Base-by-base conservation (phyloP, 2,113 vertebrate species). In the Zapornia atra region DNA sequence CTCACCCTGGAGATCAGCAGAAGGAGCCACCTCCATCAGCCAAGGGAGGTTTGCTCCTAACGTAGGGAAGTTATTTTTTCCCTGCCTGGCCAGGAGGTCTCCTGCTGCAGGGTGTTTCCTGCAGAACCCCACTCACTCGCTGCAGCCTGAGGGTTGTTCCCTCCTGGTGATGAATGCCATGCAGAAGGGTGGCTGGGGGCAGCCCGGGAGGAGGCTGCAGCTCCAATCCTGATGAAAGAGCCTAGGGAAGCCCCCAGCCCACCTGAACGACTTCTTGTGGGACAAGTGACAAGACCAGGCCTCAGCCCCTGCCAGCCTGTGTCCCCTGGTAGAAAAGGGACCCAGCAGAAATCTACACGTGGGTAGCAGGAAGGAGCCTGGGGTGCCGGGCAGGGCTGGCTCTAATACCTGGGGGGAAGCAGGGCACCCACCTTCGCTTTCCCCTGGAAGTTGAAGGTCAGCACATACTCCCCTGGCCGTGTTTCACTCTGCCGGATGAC, bases 381-480 rank as follows among this genome's bases (percentile, higher is more conserved):
- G 29, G 54, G 63, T 54, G 48, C 81, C 15, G 42, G 48, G 44
- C 84, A 88, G 12, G 63, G 73, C 78, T 82, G 59, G 26, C 56
- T 11, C 10, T 21, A 2, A 19, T 6, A 12, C 4, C 33, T 10
- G 7, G 6, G 1, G 61, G 26, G 44, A 24, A 50, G 42, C 64
- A 87, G 66, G 31, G 54, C 78, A 96, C 98, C 79, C 97, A 98
- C 99, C 99, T 99, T 99, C 11, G 99, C 99, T 97, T 99, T 99
- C 56, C 99, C 99, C 97, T 99, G 99, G 98, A 99, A 99, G 98
- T 99, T 99, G 97, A 99, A 99, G 92, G 99, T 99, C 90, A 99
- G 98, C 66, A 99, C 99, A 1, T 99, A 99, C 92, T 99, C 99
- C 31, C 99, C 99, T 0, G 99, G 99, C 54, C 99, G 98, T 0